Conservation (phyloP, 2,797 vertebrate genomes). For the Gephyroberyx darwinii region DNA sequence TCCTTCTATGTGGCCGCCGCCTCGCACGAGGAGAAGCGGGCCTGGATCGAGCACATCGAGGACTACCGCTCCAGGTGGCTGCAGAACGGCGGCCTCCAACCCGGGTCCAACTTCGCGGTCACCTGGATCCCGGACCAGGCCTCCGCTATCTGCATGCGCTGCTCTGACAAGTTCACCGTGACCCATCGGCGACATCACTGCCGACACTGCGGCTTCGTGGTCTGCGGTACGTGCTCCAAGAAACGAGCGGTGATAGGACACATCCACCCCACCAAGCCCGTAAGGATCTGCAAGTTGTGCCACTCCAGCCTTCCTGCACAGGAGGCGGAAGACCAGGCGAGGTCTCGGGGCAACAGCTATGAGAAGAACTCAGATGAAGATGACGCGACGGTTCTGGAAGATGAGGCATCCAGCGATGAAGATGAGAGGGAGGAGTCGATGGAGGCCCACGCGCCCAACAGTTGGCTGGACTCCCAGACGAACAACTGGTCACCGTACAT, state of each 20-base stretch:
- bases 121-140: constrained; percentile 90
- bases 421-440: constrained; percentile 70
- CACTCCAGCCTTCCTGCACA: constrained; percentile 69
- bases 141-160: constrained; percentile 92
- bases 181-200: constrained; percentile 91
- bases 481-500: constrained; percentile 25
- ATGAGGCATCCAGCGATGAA: constrained; percentile 73
- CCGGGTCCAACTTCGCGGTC: constrained; percentile 73
- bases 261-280: constrained; percentile 81
- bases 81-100: constrained; percentile 59
- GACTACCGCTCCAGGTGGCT: constrained; percentile 79
- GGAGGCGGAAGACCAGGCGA: constrained; percentile 32
- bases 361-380: constrained; percentile 30
- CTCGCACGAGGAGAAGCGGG: constrained; percentile 83
- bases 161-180: constrained; percentile 82
- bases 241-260: constrained; percentile 80
- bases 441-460: constrained; percentile 20
- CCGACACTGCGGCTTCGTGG: constrained; percentile 90
- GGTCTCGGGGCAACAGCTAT: constrained; percentile 33
- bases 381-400: neutral
- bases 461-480: constrained; percentile 26
- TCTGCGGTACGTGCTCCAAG: constrained; percentile 88
- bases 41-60: constrained; percentile 90
- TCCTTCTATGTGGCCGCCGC: constrained; percentile 89
- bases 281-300: constrained; percentile 87